A percentile compares a stretch with the other conserved stretches of the same genome.
These are phyloP conservation scores for Ardeotis arabs DNA, from an alignment of 2,113 vertebrate species.

Conservation along the genomic window DNA sequence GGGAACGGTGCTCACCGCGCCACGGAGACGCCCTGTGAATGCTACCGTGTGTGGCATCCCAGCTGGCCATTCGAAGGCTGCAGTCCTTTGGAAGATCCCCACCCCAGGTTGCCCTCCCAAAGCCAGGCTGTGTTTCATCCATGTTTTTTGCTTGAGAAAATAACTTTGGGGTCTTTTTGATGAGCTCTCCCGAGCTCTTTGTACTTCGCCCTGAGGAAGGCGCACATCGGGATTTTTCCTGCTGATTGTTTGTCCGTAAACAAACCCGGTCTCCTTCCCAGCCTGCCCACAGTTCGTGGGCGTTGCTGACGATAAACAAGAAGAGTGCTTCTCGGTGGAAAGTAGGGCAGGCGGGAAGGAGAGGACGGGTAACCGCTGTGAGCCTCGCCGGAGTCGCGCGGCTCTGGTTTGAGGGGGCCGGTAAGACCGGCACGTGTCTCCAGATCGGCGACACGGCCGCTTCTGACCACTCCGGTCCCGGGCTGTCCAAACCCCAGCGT, in stretches of 20 bases:
- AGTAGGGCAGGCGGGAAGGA: neutral
- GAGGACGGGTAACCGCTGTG: neutral
- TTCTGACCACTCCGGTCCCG: rapidly evolving
- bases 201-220: neutral
- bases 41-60: neutral
- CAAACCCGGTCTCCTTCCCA: neutral
- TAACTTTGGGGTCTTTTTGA: neutral
- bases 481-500: neutral
- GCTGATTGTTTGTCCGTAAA: rapidly evolving
- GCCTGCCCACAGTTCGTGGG: neutral
- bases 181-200: neutral
- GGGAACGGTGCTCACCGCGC: neutral
- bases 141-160: neutral
- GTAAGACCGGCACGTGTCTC: neutral
- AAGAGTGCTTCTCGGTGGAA: rapidly evolving
- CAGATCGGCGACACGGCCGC: neutral
- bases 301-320: neutral
- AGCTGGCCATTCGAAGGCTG: neutral
- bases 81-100: neutral
- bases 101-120: neutral
- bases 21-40: neutral
- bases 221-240: rapidly evolving
- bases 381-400: rapidly evolving
- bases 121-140: neutral
- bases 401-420: neutral